Conservation (phyloP, 2,113 vertebrate species). For the Pantherophis guttatus region DNA sequence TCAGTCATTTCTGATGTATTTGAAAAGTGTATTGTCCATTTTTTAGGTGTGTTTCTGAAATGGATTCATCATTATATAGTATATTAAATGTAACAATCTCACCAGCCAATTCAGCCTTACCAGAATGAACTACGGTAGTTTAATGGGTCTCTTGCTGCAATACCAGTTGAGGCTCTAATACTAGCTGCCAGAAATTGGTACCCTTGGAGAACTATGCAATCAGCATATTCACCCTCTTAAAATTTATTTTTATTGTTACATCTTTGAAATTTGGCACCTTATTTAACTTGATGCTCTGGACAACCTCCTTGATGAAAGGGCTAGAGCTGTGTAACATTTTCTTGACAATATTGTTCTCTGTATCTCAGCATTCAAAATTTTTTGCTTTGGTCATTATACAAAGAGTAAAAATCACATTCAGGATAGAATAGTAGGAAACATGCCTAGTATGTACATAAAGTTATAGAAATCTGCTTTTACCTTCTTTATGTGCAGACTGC, state of each 20-base stretch:
- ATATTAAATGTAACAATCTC: background rate
- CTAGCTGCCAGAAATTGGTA: background rate
- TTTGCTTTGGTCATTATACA: background rate
- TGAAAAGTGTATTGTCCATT: background rate
- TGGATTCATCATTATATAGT: background rate
- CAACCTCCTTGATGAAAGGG: background rate
- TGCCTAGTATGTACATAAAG: background rate
- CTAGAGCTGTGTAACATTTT: background rate
- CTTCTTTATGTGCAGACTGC: slow-evolving; percentile 28
- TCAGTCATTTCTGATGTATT: background rate
- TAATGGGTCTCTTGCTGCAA: background rate
- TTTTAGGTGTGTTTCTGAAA: background rate
- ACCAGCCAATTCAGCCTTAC: background rate
- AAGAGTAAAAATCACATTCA: slow-evolving; percentile 28
- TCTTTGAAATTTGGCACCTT: background rate
- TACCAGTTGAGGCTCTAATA: background rate
- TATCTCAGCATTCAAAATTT: background rate
- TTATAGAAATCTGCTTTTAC: background rate
- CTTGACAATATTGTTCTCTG: background rate
- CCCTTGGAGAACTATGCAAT: background rate
- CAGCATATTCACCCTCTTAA: background rate
- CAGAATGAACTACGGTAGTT: background rate
- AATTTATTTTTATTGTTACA: background rate
- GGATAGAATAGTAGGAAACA: slow-evolving; percentile 11
- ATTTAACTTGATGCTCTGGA: background rate